phyloP scores from a whole-genome alignment of 2,797 vertebrate genomes.

The Serranus cabrilla region DNA sequence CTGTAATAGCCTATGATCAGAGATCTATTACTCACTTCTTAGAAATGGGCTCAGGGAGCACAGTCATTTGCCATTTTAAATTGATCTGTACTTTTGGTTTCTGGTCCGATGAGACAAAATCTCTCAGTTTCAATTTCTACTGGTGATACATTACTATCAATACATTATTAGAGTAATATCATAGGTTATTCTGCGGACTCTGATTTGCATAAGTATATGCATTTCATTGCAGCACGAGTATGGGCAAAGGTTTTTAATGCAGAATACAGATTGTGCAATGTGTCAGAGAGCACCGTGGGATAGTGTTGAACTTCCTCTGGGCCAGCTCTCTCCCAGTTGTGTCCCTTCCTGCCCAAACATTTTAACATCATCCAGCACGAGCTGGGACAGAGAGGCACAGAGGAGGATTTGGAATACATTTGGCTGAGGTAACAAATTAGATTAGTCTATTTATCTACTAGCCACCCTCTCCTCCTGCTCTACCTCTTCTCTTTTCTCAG shows the following conservation, averaged over 20 bases:
- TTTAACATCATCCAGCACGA: slow-evolving; percentile 73
- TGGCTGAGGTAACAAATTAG: slow-evolving; percentile 74
- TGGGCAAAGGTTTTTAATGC: slow-evolving; percentile 50
- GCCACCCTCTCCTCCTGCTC: slow-evolving; percentile 63
- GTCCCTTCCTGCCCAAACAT: slow-evolving; percentile 77
- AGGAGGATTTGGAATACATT: slow-evolving; percentile 71
- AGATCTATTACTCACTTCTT: slow-evolving; percentile 76
- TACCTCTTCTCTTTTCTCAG: slow-evolving; percentile 71
- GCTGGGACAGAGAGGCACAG: slow-evolving; percentile 47
- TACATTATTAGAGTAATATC: slow-evolving; percentile 61
- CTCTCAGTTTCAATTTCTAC: slow-evolving; percentile 71
- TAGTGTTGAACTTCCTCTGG: slow-evolving; percentile 67
- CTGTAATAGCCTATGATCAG: slow-evolving; percentile 76
- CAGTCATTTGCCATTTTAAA: slow-evolving; percentile 76
- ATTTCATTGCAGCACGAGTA: slow-evolving; percentile 50
- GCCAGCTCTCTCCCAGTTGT: slow-evolving; percentile 63
- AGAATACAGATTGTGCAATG: slow-evolving; percentile 33
- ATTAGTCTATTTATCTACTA: slow-evolving; percentile 80
- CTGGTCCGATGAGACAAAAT: slow-evolving; percentile 66
- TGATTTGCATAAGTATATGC: slow-evolving; percentile 70
- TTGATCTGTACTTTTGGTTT: slow-evolving; percentile 72
- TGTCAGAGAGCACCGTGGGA: slow-evolving; percentile 53
- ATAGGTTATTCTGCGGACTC: slow-evolving; percentile 32
- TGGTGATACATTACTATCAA: slow-evolving; percentile 57
- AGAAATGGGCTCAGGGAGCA: slow-evolving; percentile 66